Evolutionary conservation across 2,888 invertebrate species (phyloP).

Genomic region (Caenorhabditis plicata): DNA sequence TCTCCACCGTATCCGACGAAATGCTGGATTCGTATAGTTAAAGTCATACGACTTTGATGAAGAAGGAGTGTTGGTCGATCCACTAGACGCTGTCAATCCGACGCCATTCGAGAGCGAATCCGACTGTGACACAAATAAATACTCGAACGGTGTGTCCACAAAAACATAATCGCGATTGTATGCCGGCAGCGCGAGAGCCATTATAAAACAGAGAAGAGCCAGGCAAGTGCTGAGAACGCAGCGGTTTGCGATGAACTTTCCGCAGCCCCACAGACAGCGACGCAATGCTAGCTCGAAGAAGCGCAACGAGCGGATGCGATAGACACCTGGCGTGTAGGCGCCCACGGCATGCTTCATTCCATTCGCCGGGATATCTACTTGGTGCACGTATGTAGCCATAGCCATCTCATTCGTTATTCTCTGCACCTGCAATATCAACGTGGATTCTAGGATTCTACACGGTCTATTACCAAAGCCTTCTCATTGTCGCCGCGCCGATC

Average conservation of each 20-base stretch:
- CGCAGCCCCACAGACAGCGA: slow-evolving; percentile 54
- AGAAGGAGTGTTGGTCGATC: too few relatives aligned
- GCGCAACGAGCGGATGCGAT: slow-evolving; percentile 45
- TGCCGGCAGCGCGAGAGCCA: slow-evolving; percentile 24
- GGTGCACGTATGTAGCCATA: slow-evolving; percentile 48
- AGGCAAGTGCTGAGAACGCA: slow-evolving; percentile 18
- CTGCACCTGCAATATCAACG: slow-evolving; percentile 4
- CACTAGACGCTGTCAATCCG: too few relatives aligned
- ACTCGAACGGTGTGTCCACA: slow-evolving; percentile 34
- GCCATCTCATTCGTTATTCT: slow-evolving; percentile 46
- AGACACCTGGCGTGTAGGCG: slow-evolving; percentile 43
- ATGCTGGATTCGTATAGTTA: slow-evolving; percentile 56
- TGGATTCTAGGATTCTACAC: neutral
- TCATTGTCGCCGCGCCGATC: slow-evolving; percentile 38
- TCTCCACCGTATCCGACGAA: slow-evolving; percentile 31
- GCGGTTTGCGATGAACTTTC: slow-evolving; percentile 54
- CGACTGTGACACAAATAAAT: slow-evolving; percentile 23
- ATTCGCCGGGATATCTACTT: slow-evolving; percentile 30
- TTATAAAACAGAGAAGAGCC: slow-evolving; percentile 17
- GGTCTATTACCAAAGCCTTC: slow-evolving; percentile 32
- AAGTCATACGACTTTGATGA: slow-evolving; percentile 33
- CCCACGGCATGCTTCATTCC: slow-evolving; percentile 36
- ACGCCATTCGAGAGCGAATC: slow-evolving; percentile 33
- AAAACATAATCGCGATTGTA: slow-evolving; percentile 20
- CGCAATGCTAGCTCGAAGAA: slow-evolving; percentile 52